Evolutionary conservation across 2,113 vertebrate species (phyloP).

Genomic region (Onychostruthus taczanowskii): DNA sequence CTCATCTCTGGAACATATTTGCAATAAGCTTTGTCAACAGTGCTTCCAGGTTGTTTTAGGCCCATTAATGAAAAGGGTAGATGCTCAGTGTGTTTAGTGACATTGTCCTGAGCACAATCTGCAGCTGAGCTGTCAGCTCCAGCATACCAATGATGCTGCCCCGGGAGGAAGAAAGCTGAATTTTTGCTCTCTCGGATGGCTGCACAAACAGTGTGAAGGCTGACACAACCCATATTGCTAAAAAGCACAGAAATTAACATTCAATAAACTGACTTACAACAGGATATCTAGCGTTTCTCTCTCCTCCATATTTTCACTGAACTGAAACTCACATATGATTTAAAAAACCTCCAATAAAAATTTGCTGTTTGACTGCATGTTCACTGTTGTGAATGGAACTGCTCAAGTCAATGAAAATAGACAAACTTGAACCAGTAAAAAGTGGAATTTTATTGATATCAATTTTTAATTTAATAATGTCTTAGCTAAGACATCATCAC

Average conservation of each 20-base stretch:
- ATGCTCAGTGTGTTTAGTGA: not conserved
- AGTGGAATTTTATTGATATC: not conserved
- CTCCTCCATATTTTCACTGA: not conserved
- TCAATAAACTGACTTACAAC: not conserved
- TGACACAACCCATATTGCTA: not conserved
- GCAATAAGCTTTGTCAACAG: slow-evolving; percentile 15
- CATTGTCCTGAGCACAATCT: not conserved
- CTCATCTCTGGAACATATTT: not conserved
- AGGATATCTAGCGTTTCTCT: not conserved
- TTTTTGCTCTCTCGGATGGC: not conserved
- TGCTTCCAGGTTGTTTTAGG: not conserved
- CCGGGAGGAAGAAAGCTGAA: not conserved
- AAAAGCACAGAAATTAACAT: not conserved
- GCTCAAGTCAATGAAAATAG: not conserved
- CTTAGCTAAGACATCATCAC: not conserved
- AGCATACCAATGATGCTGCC: not conserved
- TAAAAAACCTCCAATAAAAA: not conserved
- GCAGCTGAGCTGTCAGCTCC: not conserved
- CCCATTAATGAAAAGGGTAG: not conserved
- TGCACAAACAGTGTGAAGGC: not conserved
- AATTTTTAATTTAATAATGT: not conserved
- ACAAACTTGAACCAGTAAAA: not conserved
- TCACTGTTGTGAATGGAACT: not conserved
- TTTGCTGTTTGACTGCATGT: not conserved
- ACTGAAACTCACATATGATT: not conserved